Evolutionary conservation across 2,113 vertebrate species (phyloP).

Genomic region (Euleptes europaea): DNA sequence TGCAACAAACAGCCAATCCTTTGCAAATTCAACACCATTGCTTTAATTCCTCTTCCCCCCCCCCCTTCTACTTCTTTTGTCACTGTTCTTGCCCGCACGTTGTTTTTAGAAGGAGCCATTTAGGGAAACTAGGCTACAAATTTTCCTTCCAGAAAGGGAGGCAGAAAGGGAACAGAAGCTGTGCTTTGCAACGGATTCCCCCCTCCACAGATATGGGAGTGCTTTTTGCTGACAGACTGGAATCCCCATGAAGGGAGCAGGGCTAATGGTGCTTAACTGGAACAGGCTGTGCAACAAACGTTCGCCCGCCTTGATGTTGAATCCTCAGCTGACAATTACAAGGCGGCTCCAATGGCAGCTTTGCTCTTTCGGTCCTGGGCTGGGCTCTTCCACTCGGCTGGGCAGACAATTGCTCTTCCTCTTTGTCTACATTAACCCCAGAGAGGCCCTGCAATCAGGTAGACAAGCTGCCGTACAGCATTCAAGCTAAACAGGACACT

Average conservation of each 20-base stretch:
- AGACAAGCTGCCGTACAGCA: neutral
- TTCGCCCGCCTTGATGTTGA: neutral
- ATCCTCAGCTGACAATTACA: neutral
- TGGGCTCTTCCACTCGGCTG: neutral
- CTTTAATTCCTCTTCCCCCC: too few relatives aligned
- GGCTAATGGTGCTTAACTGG: constrained; percentile 13
- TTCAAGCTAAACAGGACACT: constrained; percentile 5
- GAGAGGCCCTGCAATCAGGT: neutral
- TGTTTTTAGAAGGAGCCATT: too few relatives aligned
- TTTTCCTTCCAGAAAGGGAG: constrained; percentile 37
- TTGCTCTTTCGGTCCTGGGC: neutral
- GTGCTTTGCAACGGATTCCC: neutral
- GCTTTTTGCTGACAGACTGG: constrained; percentile 13
- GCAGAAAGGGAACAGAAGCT: neutral
- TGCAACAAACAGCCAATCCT: too few relatives aligned
- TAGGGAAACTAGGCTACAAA: neutral
- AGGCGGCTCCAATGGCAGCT: neutral
- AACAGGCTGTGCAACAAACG: neutral
- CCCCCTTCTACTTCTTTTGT: too few relatives aligned
- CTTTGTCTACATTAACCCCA: neutral
- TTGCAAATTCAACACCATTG: too few relatives aligned
- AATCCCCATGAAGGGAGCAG: constrained; percentile 5
- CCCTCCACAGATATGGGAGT: neutral
- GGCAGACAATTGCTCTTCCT: neutral
- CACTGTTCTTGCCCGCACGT: too few relatives aligned